These are phyloP conservation scores for Mycteria americana DNA, from an alignment of 2,797 vertebrate genomes.

Conservation along the genomic window DNA sequence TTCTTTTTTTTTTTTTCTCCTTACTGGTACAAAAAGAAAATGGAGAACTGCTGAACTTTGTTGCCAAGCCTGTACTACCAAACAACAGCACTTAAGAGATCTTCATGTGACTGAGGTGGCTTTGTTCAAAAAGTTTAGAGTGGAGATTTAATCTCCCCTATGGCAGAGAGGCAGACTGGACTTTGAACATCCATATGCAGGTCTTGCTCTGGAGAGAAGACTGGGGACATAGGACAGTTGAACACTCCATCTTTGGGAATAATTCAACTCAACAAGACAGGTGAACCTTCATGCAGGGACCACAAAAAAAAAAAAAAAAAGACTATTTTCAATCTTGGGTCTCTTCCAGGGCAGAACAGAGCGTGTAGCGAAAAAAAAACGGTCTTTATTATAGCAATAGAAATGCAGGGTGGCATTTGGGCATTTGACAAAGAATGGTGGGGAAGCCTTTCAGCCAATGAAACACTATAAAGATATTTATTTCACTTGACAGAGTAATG, in stretches of 20 bases:
- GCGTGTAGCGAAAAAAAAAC: accelerated
- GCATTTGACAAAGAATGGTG: not conserved
- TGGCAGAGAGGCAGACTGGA: not conserved
- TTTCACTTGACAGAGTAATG: not conserved
- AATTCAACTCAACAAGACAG: not conserved
- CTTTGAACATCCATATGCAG: not conserved
- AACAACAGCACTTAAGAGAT: not conserved
- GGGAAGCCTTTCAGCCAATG: not conserved
- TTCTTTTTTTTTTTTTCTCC: not conserved
- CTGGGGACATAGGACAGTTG: not conserved
- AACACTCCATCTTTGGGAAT: not conserved
- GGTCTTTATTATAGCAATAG: not conserved
- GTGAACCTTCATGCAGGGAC: not conserved
- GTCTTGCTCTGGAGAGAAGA: not conserved
- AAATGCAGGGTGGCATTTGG: not conserved
- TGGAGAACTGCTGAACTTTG: not conserved
- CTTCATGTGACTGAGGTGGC: not conserved
- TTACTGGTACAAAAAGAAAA: not conserved
- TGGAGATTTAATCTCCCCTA: not conserved
- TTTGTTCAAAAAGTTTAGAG: not conserved
- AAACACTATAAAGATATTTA: not conserved
- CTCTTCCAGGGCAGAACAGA: not conserved
- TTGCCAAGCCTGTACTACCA: not conserved
- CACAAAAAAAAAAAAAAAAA: no score
- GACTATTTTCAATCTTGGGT: not conserved